Conservation (phyloP, 2,888 invertebrate genomes). For the Falcaria lacertinaria region DNA sequence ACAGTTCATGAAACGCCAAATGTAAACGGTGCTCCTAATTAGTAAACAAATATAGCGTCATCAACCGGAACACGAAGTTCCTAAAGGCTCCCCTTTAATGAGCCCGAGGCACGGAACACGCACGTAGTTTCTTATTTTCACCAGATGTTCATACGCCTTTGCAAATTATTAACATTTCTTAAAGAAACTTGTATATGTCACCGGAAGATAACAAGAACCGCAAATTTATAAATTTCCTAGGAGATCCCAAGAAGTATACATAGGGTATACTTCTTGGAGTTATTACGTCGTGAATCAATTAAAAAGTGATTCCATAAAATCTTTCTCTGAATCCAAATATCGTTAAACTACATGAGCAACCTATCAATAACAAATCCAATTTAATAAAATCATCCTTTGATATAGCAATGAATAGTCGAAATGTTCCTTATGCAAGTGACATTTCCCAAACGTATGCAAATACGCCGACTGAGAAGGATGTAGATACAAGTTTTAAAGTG, state of each 20-base stretch:
- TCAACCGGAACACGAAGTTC: slow-evolving; percentile 15
- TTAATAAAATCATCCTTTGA: no score
- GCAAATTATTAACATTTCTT: slow-evolving; percentile 43
- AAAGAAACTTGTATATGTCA: slow-evolving; percentile 32
- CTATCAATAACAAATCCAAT: no score
- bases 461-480: slow-evolving; percentile 3
- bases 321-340: no score
- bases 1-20: slow-evolving; percentile 1
- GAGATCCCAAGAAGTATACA: no score
- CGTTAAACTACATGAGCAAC: no score
- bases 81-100: slow-evolving; percentile 12
- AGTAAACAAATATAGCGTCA: slow-evolving; percentile 16
- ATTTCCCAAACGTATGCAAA: background rate
- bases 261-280: no score
- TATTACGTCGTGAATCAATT: no score
- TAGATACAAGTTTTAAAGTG: slow-evolving; percentile 1
- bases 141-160: slow-evolving; percentile 29
- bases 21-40: slow-evolving; percentile 14
- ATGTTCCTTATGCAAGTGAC: background rate
- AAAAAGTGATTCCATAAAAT: no score
- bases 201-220: no score
- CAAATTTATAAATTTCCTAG: no score
- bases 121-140: slow-evolving; percentile 8
- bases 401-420: slow-evolving; percentile 18
- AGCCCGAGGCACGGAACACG: slow-evolving; percentile 9